Evolutionary conservation across 2,113 vertebrate species (phyloP).

Genomic region (Urocitellus parryii): DNA sequence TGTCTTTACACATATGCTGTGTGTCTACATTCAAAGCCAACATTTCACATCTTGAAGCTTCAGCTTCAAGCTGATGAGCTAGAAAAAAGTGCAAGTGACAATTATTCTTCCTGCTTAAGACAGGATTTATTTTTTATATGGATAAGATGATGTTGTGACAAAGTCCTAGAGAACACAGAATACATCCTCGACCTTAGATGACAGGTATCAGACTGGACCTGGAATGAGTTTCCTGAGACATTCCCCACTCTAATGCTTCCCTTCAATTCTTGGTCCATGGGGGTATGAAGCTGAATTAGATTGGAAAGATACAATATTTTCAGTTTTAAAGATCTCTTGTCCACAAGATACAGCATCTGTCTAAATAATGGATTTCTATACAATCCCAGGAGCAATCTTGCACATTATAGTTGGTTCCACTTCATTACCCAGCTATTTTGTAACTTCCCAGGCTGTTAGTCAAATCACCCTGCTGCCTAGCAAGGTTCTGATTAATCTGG

Average conservation of each 20-base stretch:
- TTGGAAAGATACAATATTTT: slow-evolving; percentile 73
- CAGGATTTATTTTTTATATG: slow-evolving; percentile 43
- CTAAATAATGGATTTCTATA: slow-evolving; percentile 73
- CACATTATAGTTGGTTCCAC: slow-evolving; percentile 55
- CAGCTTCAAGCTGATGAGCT: neutral
- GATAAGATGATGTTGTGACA: slow-evolving; percentile 14
- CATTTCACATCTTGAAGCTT: slow-evolving; percentile 50
- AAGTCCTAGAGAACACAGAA: slow-evolving; percentile 41
- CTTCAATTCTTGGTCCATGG: slow-evolving; percentile 36
- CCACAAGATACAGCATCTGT: slow-evolving; percentile 50
- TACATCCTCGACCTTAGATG: neutral
- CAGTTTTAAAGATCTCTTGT: slow-evolving; percentile 72
- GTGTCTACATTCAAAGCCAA: slow-evolving; percentile 3
- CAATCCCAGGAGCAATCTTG: slow-evolving; percentile 44
- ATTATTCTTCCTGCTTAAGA: slow-evolving; percentile 44
- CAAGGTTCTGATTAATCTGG: slow-evolving; percentile 59
- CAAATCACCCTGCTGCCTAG: slow-evolving; percentile 68
- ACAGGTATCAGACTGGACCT: slow-evolving; percentile 13
- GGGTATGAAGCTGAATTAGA: slow-evolving; percentile 63
- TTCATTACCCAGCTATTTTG: slow-evolving; percentile 73
- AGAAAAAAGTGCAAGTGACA: neutral
- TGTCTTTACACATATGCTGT: neutral
- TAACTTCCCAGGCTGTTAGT: slow-evolving; percentile 62
- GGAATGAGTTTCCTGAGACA: slow-evolving; percentile 41
- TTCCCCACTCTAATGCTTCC: slow-evolving; percentile 2